Base-by-base conservation (phyloP, 2,888 invertebrate species). In the Volucella inflata region DNA sequence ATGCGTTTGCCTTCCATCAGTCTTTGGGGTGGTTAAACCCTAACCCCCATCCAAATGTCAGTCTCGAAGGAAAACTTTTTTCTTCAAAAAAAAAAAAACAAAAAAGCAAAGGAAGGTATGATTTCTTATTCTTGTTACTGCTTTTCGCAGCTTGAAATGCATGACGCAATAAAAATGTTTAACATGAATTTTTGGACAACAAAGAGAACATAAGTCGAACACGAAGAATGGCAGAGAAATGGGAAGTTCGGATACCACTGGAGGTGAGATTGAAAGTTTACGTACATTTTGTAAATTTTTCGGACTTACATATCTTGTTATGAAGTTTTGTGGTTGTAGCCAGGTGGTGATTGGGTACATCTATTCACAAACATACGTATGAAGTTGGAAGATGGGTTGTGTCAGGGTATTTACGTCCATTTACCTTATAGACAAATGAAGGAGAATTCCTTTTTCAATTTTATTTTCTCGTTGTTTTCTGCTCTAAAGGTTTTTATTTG, bases 111-210 rank as follows among this genome's bases (percentile, higher is more conserved):
- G 68, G 44, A 42, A 83, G 70, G 65, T 83, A 83, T 83, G 82
- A 77, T 64, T 79, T 68, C 16, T 11, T 78, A 62, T 59, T 38
- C 11, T 6, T 36, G 14, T 74, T 60, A 55, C 17, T 78, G 42
- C 38, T 50, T 62, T 14, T 12, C 42, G 44, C 51, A 10, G 53
- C 70, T 59, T 55, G 12, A 83, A 72, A 79, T 80, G 80, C 84
- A 85, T 80, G 80, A 80, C 84, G 84, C 84, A 85, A 85, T 85
- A 85, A 85, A 85, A 85, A 85, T 85, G 80, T 79, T 76, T 80
- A 85, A 85, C 76, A 85, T 80, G 80, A 85, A 85, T 85, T 85
- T 30, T 85, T 76, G 60, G 71, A 80, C 84, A 79, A 85, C 84
- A 85, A 85, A 85, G 76, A 76, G 76, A 84, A 70, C 67, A 77